Percentiles rank a stretch among this genome's conserved stretches.
Conservation (phyloP, 2,888 invertebrate species). For the Antheraea assamensis region DNA sequence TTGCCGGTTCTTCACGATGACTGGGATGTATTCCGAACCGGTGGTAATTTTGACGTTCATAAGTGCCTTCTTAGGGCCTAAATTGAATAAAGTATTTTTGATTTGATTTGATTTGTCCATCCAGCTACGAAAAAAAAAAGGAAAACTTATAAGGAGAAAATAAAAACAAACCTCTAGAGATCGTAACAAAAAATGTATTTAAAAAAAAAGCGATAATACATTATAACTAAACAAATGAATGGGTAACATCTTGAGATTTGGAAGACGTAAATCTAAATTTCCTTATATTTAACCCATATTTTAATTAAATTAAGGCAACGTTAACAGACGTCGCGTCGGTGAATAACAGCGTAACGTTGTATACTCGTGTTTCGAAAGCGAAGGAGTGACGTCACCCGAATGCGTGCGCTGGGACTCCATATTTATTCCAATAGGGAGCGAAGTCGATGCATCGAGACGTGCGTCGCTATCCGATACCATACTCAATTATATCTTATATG, state of each 20-base stretch:
- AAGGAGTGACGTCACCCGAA: neutral
- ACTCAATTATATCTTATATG: neutral
- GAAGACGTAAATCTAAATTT: slow-evolving; percentile 10
- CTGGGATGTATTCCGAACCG: no score
- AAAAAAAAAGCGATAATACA: neutral
- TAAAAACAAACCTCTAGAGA: slow-evolving; percentile 6
- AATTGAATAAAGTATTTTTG: no score
- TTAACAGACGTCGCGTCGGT: neutral
- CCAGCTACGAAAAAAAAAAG: no score
- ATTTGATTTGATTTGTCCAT: no score
- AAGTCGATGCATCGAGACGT: slow-evolving; percentile 1
- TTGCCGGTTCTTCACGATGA: no score
- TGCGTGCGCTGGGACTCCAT: slow-evolving; percentile 4
- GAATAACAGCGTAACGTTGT: neutral
- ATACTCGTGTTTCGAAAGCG: neutral
- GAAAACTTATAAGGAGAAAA: neutral
- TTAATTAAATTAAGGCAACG: neutral
- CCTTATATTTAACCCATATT: neutral
- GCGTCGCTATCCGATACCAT: neutral
- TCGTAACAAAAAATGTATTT: slow-evolving; percentile 14
- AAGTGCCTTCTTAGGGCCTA: no score
- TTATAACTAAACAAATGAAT: slow-evolving; percentile 11
- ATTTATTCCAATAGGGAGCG: slow-evolving; percentile 5
- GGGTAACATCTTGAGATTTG: slow-evolving; percentile 4
- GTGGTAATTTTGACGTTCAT: no score